Base-by-base conservation (phyloP, 2,797 vertebrate genomes). In the Poecilia velifera region DNA sequence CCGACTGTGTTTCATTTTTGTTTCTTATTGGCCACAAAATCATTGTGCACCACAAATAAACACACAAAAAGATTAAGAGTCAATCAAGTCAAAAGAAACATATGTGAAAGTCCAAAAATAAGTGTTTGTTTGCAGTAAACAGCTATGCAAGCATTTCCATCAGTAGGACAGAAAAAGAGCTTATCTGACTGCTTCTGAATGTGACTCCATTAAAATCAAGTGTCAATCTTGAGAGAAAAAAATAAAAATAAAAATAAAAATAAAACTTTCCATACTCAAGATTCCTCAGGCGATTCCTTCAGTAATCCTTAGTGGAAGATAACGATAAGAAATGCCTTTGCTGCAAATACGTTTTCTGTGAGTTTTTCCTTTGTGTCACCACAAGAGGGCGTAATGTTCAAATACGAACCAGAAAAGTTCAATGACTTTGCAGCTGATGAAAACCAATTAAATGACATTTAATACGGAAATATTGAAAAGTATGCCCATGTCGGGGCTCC, bases 341-440 rank as follows among this genome's bases (percentile, higher is more conserved):
- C 0, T 10, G 34, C 8, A 14, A 14, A 59, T 6, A 59, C 10
- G 2, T 13, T 22, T 68, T 41, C 20, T 66, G 31, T 31, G 47
- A 68, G 20, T 20, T 74, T 76, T 87, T 66, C 68, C 79, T 82
- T 31, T 46, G 43, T 86, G 68, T 45, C 10, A 79, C 93, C 94
- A 92, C 94, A 91, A 4, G 94, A 89, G 89, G 91, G 90, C 88
- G 89, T 85, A 41, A 73, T 74, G 78, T 73, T 72, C 22, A 72
- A 80, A 71, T 53, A 74, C 2, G 43, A 53, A 78, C 22, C 64
- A 76, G 28, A 72, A 73, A 49, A 68, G 14, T n/a, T 55, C n/a
- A 25, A 43, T 70, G 36, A 22, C 22, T 22, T 10, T 18, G 16
- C 14, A 36, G 9, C 14, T 36, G 31, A 64, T 64, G 14, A 36